Evolutionary conservation across 2,113 vertebrate species (phyloP), one percentile per base, ranked within the genome.

Genomic region (Spheniscus mendiculus): DNA sequence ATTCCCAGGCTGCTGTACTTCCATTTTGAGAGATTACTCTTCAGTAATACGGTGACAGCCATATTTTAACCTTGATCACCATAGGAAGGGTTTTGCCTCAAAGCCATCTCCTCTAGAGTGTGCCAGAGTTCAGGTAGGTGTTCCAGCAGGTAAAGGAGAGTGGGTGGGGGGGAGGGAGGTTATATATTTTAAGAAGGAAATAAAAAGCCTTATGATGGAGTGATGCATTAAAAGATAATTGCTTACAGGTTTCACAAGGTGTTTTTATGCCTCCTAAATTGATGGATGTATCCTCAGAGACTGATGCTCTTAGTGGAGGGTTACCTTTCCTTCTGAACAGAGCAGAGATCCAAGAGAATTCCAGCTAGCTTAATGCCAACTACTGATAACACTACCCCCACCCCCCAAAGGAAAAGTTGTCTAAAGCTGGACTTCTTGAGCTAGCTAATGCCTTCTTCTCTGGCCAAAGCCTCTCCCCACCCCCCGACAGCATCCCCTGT

Each of bases 191-290:
- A 76, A 82, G 79, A 76, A 82, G 79, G 62, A 93, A 89, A 95
- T 84, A 58, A 87, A 92, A 87, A 84, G 11, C 47, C 61, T 61
- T 78, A 44, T 52, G 59, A 86, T 88, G 44, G 52, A 88, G 14
- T 30, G 36, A 63, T 89, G 80, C 36, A 69, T 93, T 89, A 91
- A 77, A 83, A 93, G 73, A 72, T 79, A 95, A 92, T 87, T 94
- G 53, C 81, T 91, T 91, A 84, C 61, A 73, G 36, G n/a, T 79
- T 94, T 85, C 91, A 58, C 69, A 63, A 91, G 69, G 65, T 95
- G 69, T 87, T 94, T 96, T 94, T 92, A 87, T 85, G 58, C 42
- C 77, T 96, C 77, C 73, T 84, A 72, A 93, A 78, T 53, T 95
- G 91, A 94, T 53, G 65, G 61, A 84, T 87, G 52, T 65, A 72